Base-by-base conservation (phyloP, 2,797 vertebrate species). In the Amphiprion clarkii region DNA sequence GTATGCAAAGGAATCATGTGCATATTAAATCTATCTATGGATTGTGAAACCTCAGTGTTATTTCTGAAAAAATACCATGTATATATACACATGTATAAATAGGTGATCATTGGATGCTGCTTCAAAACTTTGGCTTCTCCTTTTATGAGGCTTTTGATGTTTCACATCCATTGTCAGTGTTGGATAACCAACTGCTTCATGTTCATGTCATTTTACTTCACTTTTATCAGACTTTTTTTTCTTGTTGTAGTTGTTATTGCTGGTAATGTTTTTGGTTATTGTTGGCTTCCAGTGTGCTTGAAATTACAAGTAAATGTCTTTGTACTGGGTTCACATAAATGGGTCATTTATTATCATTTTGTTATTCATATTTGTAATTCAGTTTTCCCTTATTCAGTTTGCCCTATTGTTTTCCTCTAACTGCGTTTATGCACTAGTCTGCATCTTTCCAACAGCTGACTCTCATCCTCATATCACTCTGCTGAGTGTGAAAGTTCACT, bases 1-100 rank as follows among this genome's bases (percentile, higher is more conserved):
- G 52, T 42, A 19, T 33, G 60, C 25, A 64, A 76, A 76, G 52
- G 56, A 31, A 75, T 71, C 42, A 19, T 70, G 19, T 78, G 29
- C 16, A 25, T 65, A 11, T 8, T 10, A 29, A 44, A 14, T 57
- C 2, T 71, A 46, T 48, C 44, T 19, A 49, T 7, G 33, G 65
- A 5, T 76, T 52, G 6, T 27, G 51, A 67, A 58, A 74, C 25
- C 48, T 58, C 29, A 57, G 48, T 16, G 63, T 81, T 67, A 69
- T 74, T 59, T 54, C 5, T 60, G 25, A 75, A 59, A 67, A 39
- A 33, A 56, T 44, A 49, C 16, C 3, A n/a, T 40, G n/a, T 46
- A 6, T 31, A 21, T 31, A 21, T 19, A 27, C 3, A 55, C 6
- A 19, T 19, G 6, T 27, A 53, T 13, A 46, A 21, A 67, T 21